Conservation (phyloP, 2,113 vertebrate genomes). For the Danionella cerebrum region DNA sequence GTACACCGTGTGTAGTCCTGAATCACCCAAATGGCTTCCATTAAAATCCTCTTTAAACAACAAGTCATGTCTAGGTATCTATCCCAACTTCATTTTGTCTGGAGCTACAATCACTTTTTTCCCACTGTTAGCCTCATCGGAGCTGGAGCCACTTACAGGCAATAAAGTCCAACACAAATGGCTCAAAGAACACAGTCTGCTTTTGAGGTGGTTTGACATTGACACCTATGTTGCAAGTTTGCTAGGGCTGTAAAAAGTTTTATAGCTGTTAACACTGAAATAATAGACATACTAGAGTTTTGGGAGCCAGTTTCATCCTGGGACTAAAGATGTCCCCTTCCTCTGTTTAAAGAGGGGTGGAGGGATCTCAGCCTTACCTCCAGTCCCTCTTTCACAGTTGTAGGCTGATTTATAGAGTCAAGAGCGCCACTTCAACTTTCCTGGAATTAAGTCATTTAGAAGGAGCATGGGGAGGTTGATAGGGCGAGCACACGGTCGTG, state of each 20-base stretch:
- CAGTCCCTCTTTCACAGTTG: slow-evolving; percentile 41
- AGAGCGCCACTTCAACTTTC: slow-evolving; percentile 54
- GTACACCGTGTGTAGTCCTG: background rate
- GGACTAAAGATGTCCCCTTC: slow-evolving; percentile 40
- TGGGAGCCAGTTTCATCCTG: background rate
- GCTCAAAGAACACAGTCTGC: slow-evolving; percentile 40
- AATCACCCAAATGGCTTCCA: background rate
- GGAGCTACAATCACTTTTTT: slow-evolving; percentile 23
- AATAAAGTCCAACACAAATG: slow-evolving; percentile 53
- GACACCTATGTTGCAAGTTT: slow-evolving; percentile 47
- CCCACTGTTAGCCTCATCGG: slow-evolving; percentile 20
- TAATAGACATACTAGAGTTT: background rate
- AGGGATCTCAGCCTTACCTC: slow-evolving; percentile 44
- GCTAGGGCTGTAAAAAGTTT: slow-evolving; percentile 52
- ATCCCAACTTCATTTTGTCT: background rate
- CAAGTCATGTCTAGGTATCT: background rate
- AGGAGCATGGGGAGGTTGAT: slow-evolving; percentile 25
- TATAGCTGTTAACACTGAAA: slow-evolving; percentile 25
- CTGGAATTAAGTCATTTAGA: slow-evolving; percentile 51
- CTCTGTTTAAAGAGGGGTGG: slow-evolving; percentile 24
- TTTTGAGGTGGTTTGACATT: slow-evolving; percentile 50
- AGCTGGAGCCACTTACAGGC: slow-evolving; percentile 46
- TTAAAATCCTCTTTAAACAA: background rate
- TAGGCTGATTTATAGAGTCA: slow-evolving; percentile 57
- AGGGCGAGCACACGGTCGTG: slow-evolving; percentile 39